Evolutionary conservation across 2,797 vertebrate genomes (phyloP), one percentile per base, ranked within the genome.

Genomic region (Clamator glandarius): DNA sequence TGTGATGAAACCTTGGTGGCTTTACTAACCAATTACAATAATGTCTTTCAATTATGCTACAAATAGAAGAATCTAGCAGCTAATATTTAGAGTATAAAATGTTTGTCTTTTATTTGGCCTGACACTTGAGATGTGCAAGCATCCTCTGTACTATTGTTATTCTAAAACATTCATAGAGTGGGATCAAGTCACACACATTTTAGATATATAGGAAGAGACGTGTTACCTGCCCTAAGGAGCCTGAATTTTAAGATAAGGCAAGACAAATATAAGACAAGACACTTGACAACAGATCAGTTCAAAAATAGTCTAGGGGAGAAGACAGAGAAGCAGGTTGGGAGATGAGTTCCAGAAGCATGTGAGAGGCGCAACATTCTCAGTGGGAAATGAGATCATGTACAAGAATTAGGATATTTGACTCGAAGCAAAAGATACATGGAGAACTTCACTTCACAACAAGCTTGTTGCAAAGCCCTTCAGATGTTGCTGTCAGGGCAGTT

Each of bases 31-130:
- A 92, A 89, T 94, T 96, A 93, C 5, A 61, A 31, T 92, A 94
- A 95, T 95, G 69, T 87, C 51, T 95, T 95, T 95, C 92, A 96
- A 90, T 97, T 97, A 95, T 77, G 69, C 70, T 84, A 52, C 93
- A 94, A 94, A 95, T 89, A 92, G 72, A 90, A 92, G 66, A n/a
- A 69, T 90, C 57, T 52, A 66, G 67, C 58, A 87, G 63, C 51
- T 97, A 93, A 91, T 92, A 92, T 94, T 94, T 97, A 88, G 69
- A 91, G 61, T 82, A 54, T 62, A 89, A 94, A 92, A 86, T 89
- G 62, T 91, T 96, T 20, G 10, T 70, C 59, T 93, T 93, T 93
- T 89, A 94, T 95, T 82, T 90, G 89, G 51, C 17, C 50, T 95
- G 90, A 95, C 87, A 76, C 62, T 81, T 87, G 63, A 89, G 50